Conservation (phyloP, 2,888 invertebrate species). For the Drosophila bunnanda region DNA sequence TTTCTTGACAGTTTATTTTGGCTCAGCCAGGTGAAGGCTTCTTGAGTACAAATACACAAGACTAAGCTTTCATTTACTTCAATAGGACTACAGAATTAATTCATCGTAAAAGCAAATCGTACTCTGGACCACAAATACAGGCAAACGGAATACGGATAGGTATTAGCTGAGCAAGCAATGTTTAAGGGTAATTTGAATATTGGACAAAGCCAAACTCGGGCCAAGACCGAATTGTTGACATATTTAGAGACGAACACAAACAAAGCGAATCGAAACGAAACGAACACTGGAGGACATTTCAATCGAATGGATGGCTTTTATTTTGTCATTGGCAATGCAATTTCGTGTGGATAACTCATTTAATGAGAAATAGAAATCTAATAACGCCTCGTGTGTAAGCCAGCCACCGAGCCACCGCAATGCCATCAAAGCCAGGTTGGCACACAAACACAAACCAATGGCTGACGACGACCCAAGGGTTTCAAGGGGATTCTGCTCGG, state of each 20-base stretch:
- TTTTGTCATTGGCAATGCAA: conserved; percentile 47
- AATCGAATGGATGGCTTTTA: conserved; percentile 67
- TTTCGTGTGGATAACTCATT: conserved; percentile 70
- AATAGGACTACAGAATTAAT: conserved; percentile 40
- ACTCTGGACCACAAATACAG: conserved; percentile 16
- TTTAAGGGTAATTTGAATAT: conserved; percentile 69
- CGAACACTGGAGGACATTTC: conserved; percentile 50
- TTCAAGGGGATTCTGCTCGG: conserved; percentile 23
- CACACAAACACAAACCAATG: conserved; percentile 8
- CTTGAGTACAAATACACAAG: conserved; percentile 1
- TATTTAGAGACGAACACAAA: conserved; percentile 1
- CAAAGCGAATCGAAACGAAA: not conserved
- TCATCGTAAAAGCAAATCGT: conserved; percentile 45
- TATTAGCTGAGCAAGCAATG: conserved; percentile 64
- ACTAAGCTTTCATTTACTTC: conserved; percentile 33
- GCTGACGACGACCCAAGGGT: conserved; percentile 11
- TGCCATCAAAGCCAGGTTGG: conserved; percentile 26
- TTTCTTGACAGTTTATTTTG: conserved; percentile 1
- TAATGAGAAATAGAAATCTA: conserved; percentile 74
- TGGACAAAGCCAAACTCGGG: conserved; percentile 20
- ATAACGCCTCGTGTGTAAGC: conserved; percentile 48
- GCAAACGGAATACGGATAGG: conserved; percentile 9
- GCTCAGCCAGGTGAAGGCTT: not conserved
- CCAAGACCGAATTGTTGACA: conserved; percentile 1
- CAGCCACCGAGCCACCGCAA: conserved; percentile 18